phyloP scores from a whole-genome alignment of 2,888 invertebrate genomes.

The Diachrysia chrysitis region DNA sequence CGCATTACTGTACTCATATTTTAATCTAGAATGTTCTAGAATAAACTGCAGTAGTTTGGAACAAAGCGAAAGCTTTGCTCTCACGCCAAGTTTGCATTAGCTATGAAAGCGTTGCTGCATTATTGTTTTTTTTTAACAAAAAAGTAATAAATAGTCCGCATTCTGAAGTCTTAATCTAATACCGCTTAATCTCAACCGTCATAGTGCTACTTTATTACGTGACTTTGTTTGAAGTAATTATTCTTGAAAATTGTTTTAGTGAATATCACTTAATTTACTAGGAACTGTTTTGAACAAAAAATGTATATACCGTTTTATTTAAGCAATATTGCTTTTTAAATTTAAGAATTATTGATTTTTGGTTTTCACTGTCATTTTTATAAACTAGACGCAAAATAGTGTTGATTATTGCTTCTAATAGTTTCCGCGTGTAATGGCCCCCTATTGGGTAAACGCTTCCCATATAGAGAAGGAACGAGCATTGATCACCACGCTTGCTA shows the following conservation, averaged over 20 bases:
- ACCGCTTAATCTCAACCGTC: constrained; percentile 38
- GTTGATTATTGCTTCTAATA: too few relatives aligned
- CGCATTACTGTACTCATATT: constrained; percentile 9
- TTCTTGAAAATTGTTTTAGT: constrained; percentile 8
- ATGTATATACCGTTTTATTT: too few relatives aligned
- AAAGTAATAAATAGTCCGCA: constrained; percentile 44
- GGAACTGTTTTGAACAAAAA: background rate
- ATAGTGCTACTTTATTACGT: constrained; percentile 23
- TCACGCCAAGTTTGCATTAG: constrained; percentile 72
- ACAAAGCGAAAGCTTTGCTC: constrained; percentile 54
- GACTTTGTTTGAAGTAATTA: constrained; percentile 23
- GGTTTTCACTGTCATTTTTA: too few relatives aligned
- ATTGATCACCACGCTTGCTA: too few relatives aligned
- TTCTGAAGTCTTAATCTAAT: constrained; percentile 57
- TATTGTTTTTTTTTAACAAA: constrained; percentile 54
- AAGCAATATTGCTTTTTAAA: too few relatives aligned
- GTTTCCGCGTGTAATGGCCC: too few relatives aligned
- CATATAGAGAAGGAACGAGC: too few relatives aligned
- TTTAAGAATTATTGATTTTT: too few relatives aligned
- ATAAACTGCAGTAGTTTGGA: constrained; percentile 26
- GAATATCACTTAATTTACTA: background rate
- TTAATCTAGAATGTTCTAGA: constrained; percentile 24
- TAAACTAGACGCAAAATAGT: too few relatives aligned
- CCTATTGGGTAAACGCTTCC: too few relatives aligned
- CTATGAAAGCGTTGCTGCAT: constrained; percentile 57